Evolutionary conservation across 2,888 invertebrate species (phyloP).

Genomic region (Acleris holmiana): DNA sequence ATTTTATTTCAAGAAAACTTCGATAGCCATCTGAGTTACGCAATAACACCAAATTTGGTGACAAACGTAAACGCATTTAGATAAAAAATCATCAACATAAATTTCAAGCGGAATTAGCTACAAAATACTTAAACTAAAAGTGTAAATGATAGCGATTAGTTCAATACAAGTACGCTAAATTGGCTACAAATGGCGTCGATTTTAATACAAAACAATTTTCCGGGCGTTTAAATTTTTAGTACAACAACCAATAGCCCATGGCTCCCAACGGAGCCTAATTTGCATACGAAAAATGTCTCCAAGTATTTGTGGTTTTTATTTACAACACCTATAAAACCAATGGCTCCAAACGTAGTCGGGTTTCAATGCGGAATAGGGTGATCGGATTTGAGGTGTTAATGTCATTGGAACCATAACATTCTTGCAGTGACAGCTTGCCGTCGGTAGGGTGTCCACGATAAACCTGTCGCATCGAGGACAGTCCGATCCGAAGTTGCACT

Average conservation of each 20-base stretch:
- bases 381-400: constrained; percentile 23
- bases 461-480: constrained; percentile 73
- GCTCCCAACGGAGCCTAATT: constrained; percentile 5
- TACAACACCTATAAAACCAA: not conserved
- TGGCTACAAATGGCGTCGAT: not conserved
- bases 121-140: constrained; percentile 3
- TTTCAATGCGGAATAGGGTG: constrained; percentile 2
- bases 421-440: constrained; percentile 61
- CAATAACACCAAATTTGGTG: not conserved
- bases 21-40: constrained; percentile 9
- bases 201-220: not conserved
- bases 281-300: not conserved
- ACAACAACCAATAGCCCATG: not conserved
- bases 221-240: not conserved
- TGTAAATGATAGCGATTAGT: constrained; percentile 1
- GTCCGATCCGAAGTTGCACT: constrained; percentile 75
- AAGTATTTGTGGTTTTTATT: not conserved
- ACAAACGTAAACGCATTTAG: not conserved
- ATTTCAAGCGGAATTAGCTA: constrained; percentile 1
- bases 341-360: constrained; percentile 3
- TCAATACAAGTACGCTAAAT: not conserved
- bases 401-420: constrained; percentile 48
- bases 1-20: not conserved
- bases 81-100: constrained; percentile 5
- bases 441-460: constrained; percentile 80